phyloP scores from a whole-genome alignment of 64 coral and sea anemone genomes.

The Actinia tenebrosa region DNA sequence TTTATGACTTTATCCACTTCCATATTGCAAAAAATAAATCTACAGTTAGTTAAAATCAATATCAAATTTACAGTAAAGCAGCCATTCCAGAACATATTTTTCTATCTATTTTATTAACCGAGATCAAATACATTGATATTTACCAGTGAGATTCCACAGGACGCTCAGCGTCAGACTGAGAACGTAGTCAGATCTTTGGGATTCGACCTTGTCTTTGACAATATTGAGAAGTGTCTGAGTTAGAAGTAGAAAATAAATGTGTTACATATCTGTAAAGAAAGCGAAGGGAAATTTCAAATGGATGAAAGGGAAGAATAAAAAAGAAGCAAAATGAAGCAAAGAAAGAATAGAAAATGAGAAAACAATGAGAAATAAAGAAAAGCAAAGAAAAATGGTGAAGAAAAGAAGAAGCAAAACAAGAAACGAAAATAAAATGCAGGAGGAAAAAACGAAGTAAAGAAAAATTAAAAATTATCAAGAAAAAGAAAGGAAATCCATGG shows the following conservation, averaged over 20 bases:
- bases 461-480: not conserved
- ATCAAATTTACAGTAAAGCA: too few species aligned
- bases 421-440: too few species aligned
- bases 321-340: not conserved
- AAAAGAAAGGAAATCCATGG: not conserved
- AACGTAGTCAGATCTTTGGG: slow-evolving; percentile 12
- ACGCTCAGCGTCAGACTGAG: slow-evolving; percentile 46
- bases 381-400: not conserved
- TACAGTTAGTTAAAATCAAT: too few species aligned
- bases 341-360: not conserved
- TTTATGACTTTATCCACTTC: too few species aligned
- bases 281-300: not conserved
- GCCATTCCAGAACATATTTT: too few species aligned
- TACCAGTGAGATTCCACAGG: slow-evolving; percentile 57
- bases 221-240: slow-evolving; percentile 34
- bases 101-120: too few species aligned
- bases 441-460: too few species aligned
- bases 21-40: too few species aligned
- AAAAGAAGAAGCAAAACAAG: not conserved
- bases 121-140: not conserved
- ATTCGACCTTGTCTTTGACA: slow-evolving; percentile 31
- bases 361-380: not conserved
- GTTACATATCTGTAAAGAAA: not conserved
- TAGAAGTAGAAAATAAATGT: not conserved
- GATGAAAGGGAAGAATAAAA: not conserved